These are phyloP conservation scores for Megaleporinus macrocephalus DNA, from an alignment of 2,113 vertebrate genomes.

Conservation along the genomic window DNA sequence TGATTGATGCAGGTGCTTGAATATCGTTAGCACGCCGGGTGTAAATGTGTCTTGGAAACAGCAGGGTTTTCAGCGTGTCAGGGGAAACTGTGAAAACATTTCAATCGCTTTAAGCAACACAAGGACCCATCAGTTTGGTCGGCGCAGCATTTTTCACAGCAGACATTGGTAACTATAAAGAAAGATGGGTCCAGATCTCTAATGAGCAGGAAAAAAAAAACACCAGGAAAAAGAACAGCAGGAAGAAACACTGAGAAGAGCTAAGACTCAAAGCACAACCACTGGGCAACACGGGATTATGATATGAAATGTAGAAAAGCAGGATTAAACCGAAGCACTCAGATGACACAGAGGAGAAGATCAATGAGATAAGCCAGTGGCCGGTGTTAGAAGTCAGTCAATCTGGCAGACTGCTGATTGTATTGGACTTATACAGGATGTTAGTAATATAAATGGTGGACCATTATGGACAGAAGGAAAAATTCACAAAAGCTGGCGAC, in stretches of 20 bases:
- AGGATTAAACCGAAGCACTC: not conserved
- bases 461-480: too few relatives aligned
- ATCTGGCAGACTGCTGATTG: not conserved
- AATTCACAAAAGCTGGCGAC: too few relatives aligned
- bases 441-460: too few relatives aligned
- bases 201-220: too few relatives aligned
- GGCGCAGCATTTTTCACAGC: too few relatives aligned
- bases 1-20: not conserved
- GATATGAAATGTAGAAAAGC: not conserved
- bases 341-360: not conserved
- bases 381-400: not conserved
- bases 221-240: not conserved
- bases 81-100: not conserved
- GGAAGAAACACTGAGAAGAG: not conserved
- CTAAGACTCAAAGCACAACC: not conserved
- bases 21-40: not conserved
- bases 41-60: not conserved
- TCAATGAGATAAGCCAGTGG: not conserved
- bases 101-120: not conserved
- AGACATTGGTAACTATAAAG: too few relatives aligned
- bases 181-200: not conserved
- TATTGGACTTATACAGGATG: not conserved
- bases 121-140: not conserved
- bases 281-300: not conserved
- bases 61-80: not conserved